A percentile compares a stretch with the other conserved stretches of the same genome.
Evolutionary conservation across 2,113 vertebrate genomes (phyloP).

Genomic region (Dissostichus mawsoni): DNA sequence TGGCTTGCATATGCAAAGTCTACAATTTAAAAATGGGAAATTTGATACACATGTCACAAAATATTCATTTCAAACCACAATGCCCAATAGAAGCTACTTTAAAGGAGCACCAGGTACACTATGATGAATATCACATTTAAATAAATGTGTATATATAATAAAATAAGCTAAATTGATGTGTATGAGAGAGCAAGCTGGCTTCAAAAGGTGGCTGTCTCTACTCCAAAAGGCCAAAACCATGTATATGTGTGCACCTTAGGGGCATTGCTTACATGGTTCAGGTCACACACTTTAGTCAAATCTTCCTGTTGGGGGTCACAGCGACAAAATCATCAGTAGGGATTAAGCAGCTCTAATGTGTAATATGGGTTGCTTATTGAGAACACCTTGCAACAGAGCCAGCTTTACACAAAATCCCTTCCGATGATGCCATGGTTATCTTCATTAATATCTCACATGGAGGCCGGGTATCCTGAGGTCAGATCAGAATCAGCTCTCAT

Average conservation of each 20-base stretch:
- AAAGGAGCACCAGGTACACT: too few relatives aligned
- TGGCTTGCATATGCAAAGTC: too few relatives aligned
- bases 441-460: constrained; percentile 61
- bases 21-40: too few relatives aligned
- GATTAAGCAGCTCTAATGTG: constrained; percentile 6
- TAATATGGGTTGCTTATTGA: neutral
- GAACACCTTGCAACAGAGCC: neutral
- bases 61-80: neutral
- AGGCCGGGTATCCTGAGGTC: constrained; percentile 57
- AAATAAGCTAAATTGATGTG: too few relatives aligned
- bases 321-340: constrained; percentile 21
- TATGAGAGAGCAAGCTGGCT: too few relatives aligned
- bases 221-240: neutral
- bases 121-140: too few relatives aligned
- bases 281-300: constrained; percentile 7
- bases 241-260: too few relatives aligned
- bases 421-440: constrained; percentile 58
- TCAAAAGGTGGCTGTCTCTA: too few relatives aligned
- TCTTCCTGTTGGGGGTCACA: constrained; percentile 17
- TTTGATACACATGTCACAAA: too few relatives aligned
- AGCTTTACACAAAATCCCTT: constrained; percentile 27
- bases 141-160: too few relatives aligned
- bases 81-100: too few relatives aligned
- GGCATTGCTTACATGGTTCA: neutral
- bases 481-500: constrained; percentile 58